Percentiles rank a stretch among this genome's conserved stretches.
Conservation (phyloP, 2,113 vertebrate species). For the Podarcis muralis region DNA sequence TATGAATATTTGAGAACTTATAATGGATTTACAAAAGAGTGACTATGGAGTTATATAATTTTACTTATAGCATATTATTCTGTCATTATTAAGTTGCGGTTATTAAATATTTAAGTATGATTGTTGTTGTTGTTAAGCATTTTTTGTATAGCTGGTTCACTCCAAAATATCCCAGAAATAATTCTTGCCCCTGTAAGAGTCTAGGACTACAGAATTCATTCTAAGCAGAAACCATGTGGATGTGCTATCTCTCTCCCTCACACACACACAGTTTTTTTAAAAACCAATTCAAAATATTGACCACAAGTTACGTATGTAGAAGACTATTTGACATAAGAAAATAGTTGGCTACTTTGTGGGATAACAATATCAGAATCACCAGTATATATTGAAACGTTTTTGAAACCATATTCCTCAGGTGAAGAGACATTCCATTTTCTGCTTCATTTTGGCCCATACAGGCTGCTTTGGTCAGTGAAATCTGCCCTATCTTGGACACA, state of each 20-base stretch:
- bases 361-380: not conserved
- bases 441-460: not conserved
- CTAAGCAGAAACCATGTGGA: not conserved
- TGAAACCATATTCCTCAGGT: not conserved
- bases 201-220: not conserved
- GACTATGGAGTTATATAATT: not conserved
- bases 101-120: not conserved
- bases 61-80: not conserved
- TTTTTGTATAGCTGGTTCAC: not conserved
- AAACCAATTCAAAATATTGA: not conserved
- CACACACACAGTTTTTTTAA: not conserved
- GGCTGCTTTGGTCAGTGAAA: not conserved
- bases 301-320: not conserved
- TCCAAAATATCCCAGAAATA: not conserved
- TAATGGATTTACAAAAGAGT: not conserved
- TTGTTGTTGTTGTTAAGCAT: not conserved
- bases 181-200: not conserved
- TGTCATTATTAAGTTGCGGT: no score
- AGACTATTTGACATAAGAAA: not conserved
- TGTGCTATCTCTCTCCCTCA: no score
- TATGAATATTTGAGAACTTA: not conserved
- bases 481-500: not conserved
- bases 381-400: not conserved
- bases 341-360: not conserved
- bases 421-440: not conserved